These are phyloP conservation scores for Ceuthmochares aereus DNA, from an alignment of 2,113 vertebrate genomes.

Conservation along the genomic window DNA sequence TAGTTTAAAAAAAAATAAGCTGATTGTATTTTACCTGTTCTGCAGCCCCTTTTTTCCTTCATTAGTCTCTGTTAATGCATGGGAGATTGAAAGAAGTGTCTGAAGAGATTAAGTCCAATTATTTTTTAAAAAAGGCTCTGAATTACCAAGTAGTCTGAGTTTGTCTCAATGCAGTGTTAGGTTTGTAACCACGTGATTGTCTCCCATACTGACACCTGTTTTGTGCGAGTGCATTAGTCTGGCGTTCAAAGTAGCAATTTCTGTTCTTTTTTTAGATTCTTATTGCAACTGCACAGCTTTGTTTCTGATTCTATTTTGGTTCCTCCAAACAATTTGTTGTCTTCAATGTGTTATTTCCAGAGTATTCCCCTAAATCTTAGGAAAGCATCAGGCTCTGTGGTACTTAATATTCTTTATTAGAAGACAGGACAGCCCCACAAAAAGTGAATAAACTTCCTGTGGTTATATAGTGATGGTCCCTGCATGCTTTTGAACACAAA, in stretches of 20 bases:
- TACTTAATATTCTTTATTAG: neutral
- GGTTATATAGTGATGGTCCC: neutral
- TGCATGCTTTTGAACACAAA: neutral
- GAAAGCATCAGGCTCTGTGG: neutral
- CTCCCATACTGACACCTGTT: neutral
- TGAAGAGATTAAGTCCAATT: neutral
- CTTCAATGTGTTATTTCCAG: neutral
- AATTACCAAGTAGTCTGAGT: neutral
- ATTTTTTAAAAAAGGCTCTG: neutral
- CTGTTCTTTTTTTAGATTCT: neutral
- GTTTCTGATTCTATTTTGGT: neutral
- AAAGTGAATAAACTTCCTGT: neutral
- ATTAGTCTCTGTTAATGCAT: rapidly evolving
- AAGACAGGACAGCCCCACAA: neutral
- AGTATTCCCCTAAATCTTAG: neutral
- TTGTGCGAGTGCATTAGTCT: neutral
- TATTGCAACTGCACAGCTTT: neutral
- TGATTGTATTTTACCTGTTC: neutral
- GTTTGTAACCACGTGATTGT: neutral
- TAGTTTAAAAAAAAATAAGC: neutral
- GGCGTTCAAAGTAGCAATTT: neutral
- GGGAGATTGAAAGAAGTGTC: neutral
- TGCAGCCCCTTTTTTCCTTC: rapidly evolving
- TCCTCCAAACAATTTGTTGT: neutral
- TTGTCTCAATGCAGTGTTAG: neutral